These are phyloP conservation scores for Nephrocerus scutellatus DNA, from an alignment of 2,888 invertebrate genomes.

Conservation along the genomic window DNA sequence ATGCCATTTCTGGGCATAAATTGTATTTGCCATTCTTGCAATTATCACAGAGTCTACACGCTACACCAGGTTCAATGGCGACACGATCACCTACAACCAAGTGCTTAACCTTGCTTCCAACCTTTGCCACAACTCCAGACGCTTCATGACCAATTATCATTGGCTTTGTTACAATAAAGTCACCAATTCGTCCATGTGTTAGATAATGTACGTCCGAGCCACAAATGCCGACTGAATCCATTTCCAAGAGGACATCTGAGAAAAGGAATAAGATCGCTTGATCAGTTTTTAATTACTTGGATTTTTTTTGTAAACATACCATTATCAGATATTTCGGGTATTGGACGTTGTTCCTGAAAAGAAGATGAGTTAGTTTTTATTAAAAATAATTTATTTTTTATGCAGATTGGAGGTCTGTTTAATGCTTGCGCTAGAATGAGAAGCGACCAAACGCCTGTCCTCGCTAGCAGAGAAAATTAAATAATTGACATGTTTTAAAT, in stretches of 20 bases:
- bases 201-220: conserved; percentile 94
- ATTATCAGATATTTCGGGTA: conserved; percentile 69
- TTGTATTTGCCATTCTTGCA: conserved; percentile 87
- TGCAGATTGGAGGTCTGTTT: no score
- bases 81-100: conserved; percentile 80
- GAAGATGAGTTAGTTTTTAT: conserved; percentile 7
- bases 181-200: conserved; percentile 75
- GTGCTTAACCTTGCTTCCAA: conserved; percentile 62
- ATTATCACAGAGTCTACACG: conserved; percentile 74
- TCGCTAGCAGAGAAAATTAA: no score
- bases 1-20: conserved; percentile 76
- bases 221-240: conserved; percentile 94
- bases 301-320: conserved; percentile 52
- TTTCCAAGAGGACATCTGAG: conserved; percentile 58
- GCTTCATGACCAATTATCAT: conserved; percentile 97
- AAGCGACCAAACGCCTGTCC: no score
- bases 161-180: conserved; percentile 76
- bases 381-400: not conserved
- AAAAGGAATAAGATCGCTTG: conserved; percentile 1
- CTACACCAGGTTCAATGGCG: conserved; percentile 89
- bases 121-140: conserved; percentile 68
- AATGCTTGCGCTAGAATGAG: no score
- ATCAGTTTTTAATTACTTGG: not conserved
- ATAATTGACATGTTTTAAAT: no score
- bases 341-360: conserved; percentile 72